Base-by-base conservation (phyloP, 2,113 vertebrate genomes). In the Ptyas mucosa region DNA sequence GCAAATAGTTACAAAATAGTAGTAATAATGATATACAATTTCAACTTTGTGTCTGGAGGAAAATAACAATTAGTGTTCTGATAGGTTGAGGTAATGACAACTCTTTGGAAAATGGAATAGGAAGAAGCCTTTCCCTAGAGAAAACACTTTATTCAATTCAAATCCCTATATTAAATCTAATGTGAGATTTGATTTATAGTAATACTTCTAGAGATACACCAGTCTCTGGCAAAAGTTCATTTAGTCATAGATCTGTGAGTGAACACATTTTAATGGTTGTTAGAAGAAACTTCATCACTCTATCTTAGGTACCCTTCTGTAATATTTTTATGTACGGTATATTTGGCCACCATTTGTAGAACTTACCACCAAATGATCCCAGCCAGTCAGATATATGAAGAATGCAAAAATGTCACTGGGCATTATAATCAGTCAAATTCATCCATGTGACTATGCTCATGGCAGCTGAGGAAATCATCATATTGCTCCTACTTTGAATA, bases 1-100 rank as follows among this genome's bases (percentile, higher is more conserved):
- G 58, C n/a, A 88, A 88, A 89, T 39, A 52, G 81, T 52, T 93
- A 87, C 46, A 90, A 53, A 53, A 53, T 39, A 61, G 85, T 49
- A 54, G 9, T 58, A 53, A 85, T 85, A 43, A 93, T 89, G 43
- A 93, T 85, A n/a, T 93, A 90, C 86, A 57, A 64, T 87, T 87
- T 58, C 87, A 92, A 29, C 89, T 53, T 69, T 88, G 87, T 52
- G 14, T 39, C 46, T 43, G 26, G 55, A 43, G 1, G n/a, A 64
- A 29, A 81, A 64, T 15, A 18, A 93, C 57, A 4, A 21, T 8
- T 20, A 20, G 81, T 58, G 43, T 57, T 39, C 52, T 49, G 23
- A 86, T 86, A 49, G 18, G 14, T 12, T 51, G 52, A 20, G n/a
- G n/a, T 85, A n/a, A 10, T 49, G 52, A 81, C 10, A 49, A 2